Conservation (phyloP, 2,113 vertebrate species). For the Sapayoa aenigma region DNA sequence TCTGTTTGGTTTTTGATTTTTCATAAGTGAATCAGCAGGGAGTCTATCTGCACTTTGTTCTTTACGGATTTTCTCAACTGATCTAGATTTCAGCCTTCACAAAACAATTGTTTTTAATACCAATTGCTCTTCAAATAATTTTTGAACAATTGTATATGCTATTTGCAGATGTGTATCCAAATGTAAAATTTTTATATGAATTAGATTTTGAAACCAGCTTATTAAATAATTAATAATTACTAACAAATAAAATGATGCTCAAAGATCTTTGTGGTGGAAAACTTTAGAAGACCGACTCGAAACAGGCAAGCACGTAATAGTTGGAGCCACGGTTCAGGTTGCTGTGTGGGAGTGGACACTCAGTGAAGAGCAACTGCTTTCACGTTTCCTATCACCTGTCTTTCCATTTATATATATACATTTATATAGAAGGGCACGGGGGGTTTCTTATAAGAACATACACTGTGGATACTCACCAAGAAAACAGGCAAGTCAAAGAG, state of each 20-base stretch:
- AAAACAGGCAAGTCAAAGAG: neutral
- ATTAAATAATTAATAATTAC: neutral
- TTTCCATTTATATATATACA: neutral
- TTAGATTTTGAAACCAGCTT: neutral
- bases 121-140: neutral
- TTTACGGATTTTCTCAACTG: neutral
- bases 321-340: rapidly evolving
- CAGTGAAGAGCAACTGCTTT: neutral
- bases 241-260: neutral
- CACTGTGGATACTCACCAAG: neutral
- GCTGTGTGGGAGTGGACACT: neutral
- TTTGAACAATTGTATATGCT: neutral
- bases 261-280: neutral
- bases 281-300: neutral
- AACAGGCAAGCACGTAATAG: rapidly evolving
- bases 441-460: neutral
- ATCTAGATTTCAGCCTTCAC: neutral
- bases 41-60: neutral
- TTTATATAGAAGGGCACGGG: neutral
- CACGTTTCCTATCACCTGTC: neutral
- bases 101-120: neutral
- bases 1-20: conserved; percentile 4
- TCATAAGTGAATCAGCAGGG: neutral
- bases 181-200: neutral
- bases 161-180: neutral